phyloP scores from a whole-genome alignment of 2,888 invertebrate genomes.

The Ommatoiulus sabulosus region DNA sequence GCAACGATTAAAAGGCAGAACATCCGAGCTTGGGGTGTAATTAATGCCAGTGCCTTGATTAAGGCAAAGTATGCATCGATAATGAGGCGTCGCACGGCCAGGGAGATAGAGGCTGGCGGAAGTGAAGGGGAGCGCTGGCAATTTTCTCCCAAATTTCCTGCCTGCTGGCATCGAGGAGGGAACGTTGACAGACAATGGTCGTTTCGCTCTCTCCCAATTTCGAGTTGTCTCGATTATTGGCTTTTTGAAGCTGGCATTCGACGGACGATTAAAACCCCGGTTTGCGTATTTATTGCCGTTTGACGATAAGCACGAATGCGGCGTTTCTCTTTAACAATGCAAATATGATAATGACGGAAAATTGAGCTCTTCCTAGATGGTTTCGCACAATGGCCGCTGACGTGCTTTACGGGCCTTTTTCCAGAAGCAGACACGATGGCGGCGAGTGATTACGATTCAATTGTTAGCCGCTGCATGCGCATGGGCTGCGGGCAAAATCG shows the following conservation, averaged over 20 bases:
- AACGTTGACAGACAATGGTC: slow-evolving; percentile 17
- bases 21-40: slow-evolving; percentile 23
- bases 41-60: slow-evolving; percentile 39
- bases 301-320: slow-evolving; percentile 18
- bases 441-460: neutral
- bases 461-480: neutral
- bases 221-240: slow-evolving; percentile 25
- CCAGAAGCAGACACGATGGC: slow-evolving; percentile 24
- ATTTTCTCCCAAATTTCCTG: slow-evolving; percentile 33
- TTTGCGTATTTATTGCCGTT: slow-evolving; percentile 40
- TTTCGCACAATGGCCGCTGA: slow-evolving; percentile 14
- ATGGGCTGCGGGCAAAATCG: neutral
- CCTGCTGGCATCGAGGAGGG: slow-evolving; percentile 5
- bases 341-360: slow-evolving; percentile 40
- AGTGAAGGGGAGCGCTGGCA: neutral
- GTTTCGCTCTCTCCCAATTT: slow-evolving; percentile 13
- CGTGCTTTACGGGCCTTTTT: slow-evolving; percentile 3
- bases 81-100: neutral
- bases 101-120: neutral
- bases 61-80: neutral
- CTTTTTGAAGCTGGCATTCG: slow-evolving; percentile 21
- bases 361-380: slow-evolving; percentile 40
- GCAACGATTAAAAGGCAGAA: neutral
- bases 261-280: neutral
- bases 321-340: slow-evolving; percentile 36